Evolutionary conservation across 2,888 invertebrate genomes (phyloP), one percentile per base, ranked within the genome.

Genomic region (Zele albiditarsus): DNA sequence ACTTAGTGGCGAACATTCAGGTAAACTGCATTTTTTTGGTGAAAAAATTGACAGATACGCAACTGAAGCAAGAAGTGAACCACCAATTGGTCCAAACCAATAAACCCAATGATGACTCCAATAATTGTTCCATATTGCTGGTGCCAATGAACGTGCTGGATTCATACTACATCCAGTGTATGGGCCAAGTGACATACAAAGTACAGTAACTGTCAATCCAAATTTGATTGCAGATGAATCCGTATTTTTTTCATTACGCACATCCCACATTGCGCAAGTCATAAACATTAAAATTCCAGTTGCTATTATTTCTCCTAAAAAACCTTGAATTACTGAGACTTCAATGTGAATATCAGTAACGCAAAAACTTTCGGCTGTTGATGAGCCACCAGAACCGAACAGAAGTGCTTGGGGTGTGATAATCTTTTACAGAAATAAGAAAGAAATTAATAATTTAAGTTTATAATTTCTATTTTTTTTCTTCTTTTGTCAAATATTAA

Each of bases 121-220:
- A 57, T 91, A 90, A 1, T 91, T 91, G 42, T 93, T 93, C 91
- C 93, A 93, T 2, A 95, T 80, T 0, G 95, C 95, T 0, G 95
- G 95, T 0, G 91, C 95, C 23, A 96, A 91, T 5, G 92, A 91
- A 77, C 94, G 91, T 0, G 93, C 94, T 0, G 94, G 94, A 84
- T 95, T 95, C 93, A 94, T 92, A 84, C 94, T 93, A 58, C 92
- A 93, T 0, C 94, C 94, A 0, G 95, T 95, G 79, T 93, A 91
- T 1, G 93, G 93, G 4, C 93, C 94, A 31, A 93, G 93, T 2
- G 92, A 92, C 74, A 94, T 89, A 1, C 94, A 94, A 62, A 95
- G 88, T 0, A 92, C 93, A 23, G 92, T 89, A 77, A 95, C 90
- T 2, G 93, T 91, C 68, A 95, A 90, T 68, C 94, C 95, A 81